Base-by-base conservation (phyloP, 2,888 invertebrate species). In the Parochlus steinenii region DNA sequence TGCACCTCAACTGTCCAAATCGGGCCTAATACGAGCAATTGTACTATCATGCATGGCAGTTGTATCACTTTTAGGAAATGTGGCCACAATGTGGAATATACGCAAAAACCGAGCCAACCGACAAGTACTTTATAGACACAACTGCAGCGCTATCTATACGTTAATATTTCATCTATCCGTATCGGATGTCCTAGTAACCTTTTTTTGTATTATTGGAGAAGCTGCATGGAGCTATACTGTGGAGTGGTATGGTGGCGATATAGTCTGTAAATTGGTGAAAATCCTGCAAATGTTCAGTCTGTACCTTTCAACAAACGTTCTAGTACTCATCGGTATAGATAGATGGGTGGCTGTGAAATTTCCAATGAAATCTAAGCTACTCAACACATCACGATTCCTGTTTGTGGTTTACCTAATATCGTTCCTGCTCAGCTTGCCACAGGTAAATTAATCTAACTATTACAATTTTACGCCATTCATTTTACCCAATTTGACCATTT, bases 271-370 rank as follows among this genome's bases (percentile, higher is more conserved):
- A 58, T 44, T 80, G 35, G 75, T 83, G 48, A 86, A 85, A 54
- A 79, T 75, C 45, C 61, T 76, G 31, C 82, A 85, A 58, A 76
- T 82, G 71, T 80, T 82, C 49, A 74, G 81, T 33, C 61, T 86
- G 34, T 81, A 85, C 51, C 58, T 83, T 42, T 83, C 83, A 40
- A 85, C 85, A 1, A 85, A 80, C 54, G 69, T 85, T 25, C 62
- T 83, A 16, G 83, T 85, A 20, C 63, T 83, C 29, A 83, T 86
- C 46, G 82, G 82, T 8, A 67, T 83, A 28, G 85, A 86, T 50
- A 64, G 85, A 37, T 82, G 81, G 65, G 66, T 79, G 31, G 79
- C 78, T 2, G 80, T 85, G 8, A 69, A 78, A 45, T 82, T 80
- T 54, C 85, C 85, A 0, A 76, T 81, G 71, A 74, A 72, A 47